A percentile compares a stretch with the other conserved stretches of the same genome.
Conservation (phyloP, 2,797 vertebrate genomes). For the Peromyscus nudipes region DNA sequence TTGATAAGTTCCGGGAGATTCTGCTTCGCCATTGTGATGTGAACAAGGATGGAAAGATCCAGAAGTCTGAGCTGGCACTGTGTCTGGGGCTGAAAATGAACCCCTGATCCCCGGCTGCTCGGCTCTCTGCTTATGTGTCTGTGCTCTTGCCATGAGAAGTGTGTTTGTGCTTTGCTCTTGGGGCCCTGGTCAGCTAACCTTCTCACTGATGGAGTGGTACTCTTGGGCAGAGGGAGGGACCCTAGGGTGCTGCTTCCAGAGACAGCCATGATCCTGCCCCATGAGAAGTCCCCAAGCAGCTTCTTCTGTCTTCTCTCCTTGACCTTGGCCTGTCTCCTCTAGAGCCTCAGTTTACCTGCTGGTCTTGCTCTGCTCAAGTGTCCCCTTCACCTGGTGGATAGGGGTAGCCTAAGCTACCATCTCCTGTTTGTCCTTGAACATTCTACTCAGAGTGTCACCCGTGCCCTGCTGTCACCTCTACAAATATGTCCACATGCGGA, state of each 20-base stretch:
- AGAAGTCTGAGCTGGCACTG: constrained; percentile 95
- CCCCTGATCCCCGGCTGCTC: constrained; percentile 77
- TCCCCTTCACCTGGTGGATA: neutral
- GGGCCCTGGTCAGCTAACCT: neutral
- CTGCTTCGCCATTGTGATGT: constrained; percentile 95
- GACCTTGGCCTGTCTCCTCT: neutral
- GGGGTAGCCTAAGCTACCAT: neutral
- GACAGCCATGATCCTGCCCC: neutral
- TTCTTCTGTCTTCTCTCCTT: neutral
- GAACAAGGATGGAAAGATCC: constrained; percentile 98
- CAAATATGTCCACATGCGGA: neutral
- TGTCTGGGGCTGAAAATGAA: constrained; percentile 95
- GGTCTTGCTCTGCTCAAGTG: neutral
- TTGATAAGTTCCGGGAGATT: constrained; percentile 94
- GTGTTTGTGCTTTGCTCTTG: constrained; percentile 72
- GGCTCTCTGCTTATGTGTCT: constrained; percentile 50
- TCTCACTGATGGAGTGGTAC: neutral
- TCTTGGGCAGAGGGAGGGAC: neutral
- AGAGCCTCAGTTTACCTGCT: neutral
- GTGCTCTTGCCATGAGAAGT: constrained; percentile 67
- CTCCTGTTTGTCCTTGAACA: neutral
- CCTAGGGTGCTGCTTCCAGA: neutral
- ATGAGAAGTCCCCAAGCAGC: neutral
- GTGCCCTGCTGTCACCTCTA: neutral
- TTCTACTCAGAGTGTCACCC: neutral